phyloP scores from a whole-genome alignment of 1,140 invertebrate species.

The Drosophila aff. region DNA sequence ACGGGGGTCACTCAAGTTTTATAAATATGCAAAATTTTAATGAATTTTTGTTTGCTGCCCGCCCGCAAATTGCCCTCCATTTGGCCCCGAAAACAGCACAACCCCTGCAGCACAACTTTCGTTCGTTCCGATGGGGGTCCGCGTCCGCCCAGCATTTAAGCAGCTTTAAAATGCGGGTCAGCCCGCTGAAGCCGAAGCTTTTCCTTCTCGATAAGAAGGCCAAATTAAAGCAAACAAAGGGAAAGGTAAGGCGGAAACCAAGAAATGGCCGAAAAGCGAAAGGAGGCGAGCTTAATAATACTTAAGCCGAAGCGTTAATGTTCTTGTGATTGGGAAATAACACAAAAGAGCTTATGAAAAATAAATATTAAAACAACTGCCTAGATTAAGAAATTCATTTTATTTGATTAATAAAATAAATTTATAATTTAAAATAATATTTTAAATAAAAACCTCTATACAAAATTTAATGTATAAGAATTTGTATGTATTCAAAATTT shows the following conservation, averaged over 20 bases:
- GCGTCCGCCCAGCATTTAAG: constrained; percentile 50
- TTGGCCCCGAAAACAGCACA: constrained; percentile 4
- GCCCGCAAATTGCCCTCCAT: constrained; percentile 24
- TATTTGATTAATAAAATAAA: too few species aligned
- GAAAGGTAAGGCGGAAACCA: constrained; percentile 29
- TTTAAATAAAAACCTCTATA: not conserved
- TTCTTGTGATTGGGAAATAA: not conserved
- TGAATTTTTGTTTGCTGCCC: constrained; percentile 75
- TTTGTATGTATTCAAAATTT: too few species aligned
- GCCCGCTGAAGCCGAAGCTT: constrained; percentile 21
- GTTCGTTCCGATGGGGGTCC: constrained; percentile 48
- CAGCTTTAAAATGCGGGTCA: constrained; percentile 79
- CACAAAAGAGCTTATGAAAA: not conserved
- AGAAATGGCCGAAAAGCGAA: constrained; percentile 27
- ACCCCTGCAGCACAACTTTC: constrained; percentile 18
- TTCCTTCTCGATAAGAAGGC: constrained; percentile 57
- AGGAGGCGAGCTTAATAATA: not conserved
- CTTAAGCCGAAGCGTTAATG: not conserved
- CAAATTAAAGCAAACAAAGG: constrained; percentile 62
- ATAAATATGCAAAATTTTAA: constrained; percentile 84
- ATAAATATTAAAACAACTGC: too few species aligned
- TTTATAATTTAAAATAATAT: not conserved
- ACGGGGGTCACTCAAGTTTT: constrained; percentile 76
- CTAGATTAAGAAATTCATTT: not conserved
- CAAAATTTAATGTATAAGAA: too few species aligned